Percentiles rank a stretch among this genome's conserved stretches.
phyloP scores from a whole-genome alignment of 2,888 invertebrate species.

The Andrena camellia region DNA sequence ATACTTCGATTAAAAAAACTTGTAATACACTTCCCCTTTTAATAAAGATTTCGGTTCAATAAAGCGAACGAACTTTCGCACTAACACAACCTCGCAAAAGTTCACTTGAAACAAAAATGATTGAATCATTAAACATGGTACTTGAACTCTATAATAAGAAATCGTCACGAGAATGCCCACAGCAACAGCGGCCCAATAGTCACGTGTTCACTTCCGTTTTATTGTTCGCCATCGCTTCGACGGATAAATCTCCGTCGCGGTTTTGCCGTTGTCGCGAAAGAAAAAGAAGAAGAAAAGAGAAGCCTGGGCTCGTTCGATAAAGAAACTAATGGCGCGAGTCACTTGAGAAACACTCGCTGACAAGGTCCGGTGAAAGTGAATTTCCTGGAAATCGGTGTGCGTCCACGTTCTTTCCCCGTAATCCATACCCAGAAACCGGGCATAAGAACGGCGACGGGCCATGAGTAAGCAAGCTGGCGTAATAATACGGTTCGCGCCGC shows the following conservation, averaged over 20 bases:
- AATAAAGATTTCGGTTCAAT: too few species aligned
- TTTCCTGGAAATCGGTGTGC: constrained; percentile 81
- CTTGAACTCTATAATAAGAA: background rate
- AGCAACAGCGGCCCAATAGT: background rate
- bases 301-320: constrained; percentile 36
- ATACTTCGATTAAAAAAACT: too few species aligned
- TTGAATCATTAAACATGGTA: background rate
- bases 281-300: background rate
- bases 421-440: constrained; percentile 36
- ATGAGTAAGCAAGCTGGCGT: constrained; percentile 62
- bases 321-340: constrained; percentile 50
- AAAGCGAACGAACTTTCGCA: too few species aligned
- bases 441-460: constrained; percentile 29
- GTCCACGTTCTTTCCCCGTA: constrained; percentile 70
- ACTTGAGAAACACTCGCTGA: constrained; percentile 60
- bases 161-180: background rate
- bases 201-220: background rate
- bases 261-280: background rate
- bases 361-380: constrained; percentile 83
- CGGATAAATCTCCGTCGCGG: constrained; percentile 6
- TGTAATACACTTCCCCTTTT: too few species aligned
- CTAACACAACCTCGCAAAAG: too few species aligned
- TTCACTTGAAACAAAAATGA: background rate
- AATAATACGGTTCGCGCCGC: constrained; percentile 64
- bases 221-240: background rate